phyloP scores from a whole-genome alignment of 2,797 vertebrate species.

The Austrolebias charrua region DNA sequence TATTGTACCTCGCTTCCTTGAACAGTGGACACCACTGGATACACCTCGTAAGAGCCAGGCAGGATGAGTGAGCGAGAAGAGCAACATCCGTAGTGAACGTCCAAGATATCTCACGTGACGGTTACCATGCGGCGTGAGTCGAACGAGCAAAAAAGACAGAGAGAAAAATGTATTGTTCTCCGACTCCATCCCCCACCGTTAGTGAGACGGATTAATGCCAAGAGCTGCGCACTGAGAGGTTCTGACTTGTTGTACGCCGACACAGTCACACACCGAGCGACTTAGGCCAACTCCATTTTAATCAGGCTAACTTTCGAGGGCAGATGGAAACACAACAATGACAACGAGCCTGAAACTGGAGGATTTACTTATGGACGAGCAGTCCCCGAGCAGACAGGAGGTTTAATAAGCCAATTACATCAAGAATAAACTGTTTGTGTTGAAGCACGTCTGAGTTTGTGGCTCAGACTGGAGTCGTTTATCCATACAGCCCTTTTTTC shows the following conservation, averaged over 20 bases:
- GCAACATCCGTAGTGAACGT: constrained; percentile 54
- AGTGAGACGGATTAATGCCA: constrained; percentile 70
- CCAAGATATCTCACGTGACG: constrained; percentile 57
- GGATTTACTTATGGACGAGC: constrained; percentile 42
- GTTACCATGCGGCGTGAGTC: constrained; percentile 50
- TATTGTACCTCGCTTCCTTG: constrained; percentile 79
- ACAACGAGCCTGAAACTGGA: constrained; percentile 42
- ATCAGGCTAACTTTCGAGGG: constrained; percentile 51
- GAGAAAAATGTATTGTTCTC: constrained; percentile 65
- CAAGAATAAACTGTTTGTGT: constrained; percentile 13
- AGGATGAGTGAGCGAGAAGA: constrained; percentile 42
- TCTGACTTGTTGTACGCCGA: constrained; percentile 44
- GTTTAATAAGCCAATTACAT: constrained; percentile 38
- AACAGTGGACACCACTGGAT: constrained; percentile 13
- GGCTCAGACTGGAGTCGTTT: constrained; percentile 5
- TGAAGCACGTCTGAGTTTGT: constrained; percentile 7
- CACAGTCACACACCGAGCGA: constrained; percentile 36
- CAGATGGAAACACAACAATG: constrained; percentile 43
- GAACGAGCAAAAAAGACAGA: constrained; percentile 23
- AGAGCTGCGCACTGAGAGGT: constrained; percentile 53
- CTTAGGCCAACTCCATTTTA: constrained; percentile 46
- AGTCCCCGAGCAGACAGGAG: constrained; percentile 30
- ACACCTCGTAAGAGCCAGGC: constrained; percentile 30
- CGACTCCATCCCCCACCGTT: constrained; percentile 47
- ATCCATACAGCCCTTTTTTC: constrained; percentile 16